Conservation (phyloP, 1,140 invertebrate species). For the Saccostrea cuccullata region DNA sequence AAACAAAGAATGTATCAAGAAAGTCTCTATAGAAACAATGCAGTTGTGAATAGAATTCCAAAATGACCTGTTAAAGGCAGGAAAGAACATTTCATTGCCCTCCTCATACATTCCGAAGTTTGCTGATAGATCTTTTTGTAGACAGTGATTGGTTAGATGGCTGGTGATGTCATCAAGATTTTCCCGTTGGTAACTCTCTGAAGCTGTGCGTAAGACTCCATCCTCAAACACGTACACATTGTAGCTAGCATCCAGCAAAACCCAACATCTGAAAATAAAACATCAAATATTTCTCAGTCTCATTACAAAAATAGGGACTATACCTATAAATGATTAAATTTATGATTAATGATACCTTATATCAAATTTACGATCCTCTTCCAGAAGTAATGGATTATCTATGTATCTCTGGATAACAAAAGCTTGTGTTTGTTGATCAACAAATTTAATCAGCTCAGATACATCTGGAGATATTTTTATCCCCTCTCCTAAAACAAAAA, state of each 20-base stretch:
- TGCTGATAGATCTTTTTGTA: slow-evolving; percentile 66
- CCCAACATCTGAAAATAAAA: slow-evolving; percentile 65
- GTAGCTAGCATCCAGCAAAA: slow-evolving; percentile 64
- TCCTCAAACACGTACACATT: slow-evolving; percentile 66
- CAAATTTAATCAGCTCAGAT: slow-evolving; percentile 60
- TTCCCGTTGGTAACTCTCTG: slow-evolving; percentile 64
- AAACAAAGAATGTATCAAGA: too few species aligned
- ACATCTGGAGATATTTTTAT: slow-evolving; percentile 66
- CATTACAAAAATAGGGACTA: background rate
- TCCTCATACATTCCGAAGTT: slow-evolving; percentile 69
- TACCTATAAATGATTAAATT: background rate
- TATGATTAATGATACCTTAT: slow-evolving; percentile 60
- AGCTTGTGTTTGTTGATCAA: slow-evolving; percentile 62
- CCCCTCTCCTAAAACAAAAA: slow-evolving; percentile 65
- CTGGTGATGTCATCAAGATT: slow-evolving; percentile 64
- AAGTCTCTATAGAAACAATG: background rate
- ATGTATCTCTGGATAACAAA: slow-evolving; percentile 70
- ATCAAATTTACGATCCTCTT: slow-evolving; percentile 69
- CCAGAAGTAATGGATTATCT: slow-evolving; percentile 62
- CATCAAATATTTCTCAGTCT: background rate
- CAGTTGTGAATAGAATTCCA: background rate
- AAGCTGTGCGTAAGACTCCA: slow-evolving; percentile 68
- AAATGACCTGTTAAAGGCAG: slow-evolving; percentile 65
- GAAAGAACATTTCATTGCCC: slow-evolving; percentile 73
- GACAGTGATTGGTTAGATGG: slow-evolving; percentile 70